Evolutionary conservation across 2,113 vertebrate species (phyloP).

Genomic region (Xenus cinereus): DNA sequence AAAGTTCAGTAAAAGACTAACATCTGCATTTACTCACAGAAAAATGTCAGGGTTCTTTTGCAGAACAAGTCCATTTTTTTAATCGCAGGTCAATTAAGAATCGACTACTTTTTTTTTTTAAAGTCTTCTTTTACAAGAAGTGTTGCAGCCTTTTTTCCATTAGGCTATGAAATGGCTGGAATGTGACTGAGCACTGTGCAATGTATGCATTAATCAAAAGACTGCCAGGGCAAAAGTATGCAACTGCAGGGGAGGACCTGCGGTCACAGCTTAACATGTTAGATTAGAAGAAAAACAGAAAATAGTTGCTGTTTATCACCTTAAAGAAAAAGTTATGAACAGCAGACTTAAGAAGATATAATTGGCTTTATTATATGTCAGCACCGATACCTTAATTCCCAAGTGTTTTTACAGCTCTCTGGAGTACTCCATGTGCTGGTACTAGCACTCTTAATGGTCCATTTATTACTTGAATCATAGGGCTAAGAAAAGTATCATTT

Average conservation of each 20-base stretch:
- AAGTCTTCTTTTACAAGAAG: not conserved
- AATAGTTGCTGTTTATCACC: not conserved
- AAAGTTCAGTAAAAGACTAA: not conserved
- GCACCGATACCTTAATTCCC: not conserved
- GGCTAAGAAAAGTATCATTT: not conserved
- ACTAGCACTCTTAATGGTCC: not conserved
- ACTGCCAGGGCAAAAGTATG: slow-evolving; percentile 9
- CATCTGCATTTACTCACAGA: slow-evolving; percentile 68
- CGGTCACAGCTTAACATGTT: slow-evolving; percentile 16
- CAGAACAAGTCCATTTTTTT: slow-evolving; percentile 48
- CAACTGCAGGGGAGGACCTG: slow-evolving; percentile 68
- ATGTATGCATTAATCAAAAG: slow-evolving; percentile 64
- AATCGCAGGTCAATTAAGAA: not conserved
- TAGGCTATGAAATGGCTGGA: slow-evolving; percentile 40
- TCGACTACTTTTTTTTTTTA: not conserved
- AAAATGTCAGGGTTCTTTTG: slow-evolving; percentile 24
- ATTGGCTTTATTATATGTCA: not conserved
- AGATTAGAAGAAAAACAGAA: slow-evolving; percentile 41
- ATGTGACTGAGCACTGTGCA: slow-evolving; percentile 14
- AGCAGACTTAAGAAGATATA: not conserved
- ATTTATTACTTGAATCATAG: not conserved
- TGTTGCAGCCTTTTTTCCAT: slow-evolving; percentile 42
- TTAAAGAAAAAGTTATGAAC: slow-evolving; percentile 2
- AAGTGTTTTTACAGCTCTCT: not conserved
- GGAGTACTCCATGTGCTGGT: not conserved